Percentiles rank a stretch among this genome's conserved stretches.
phyloP scores from a whole-genome alignment of 2,797 vertebrate species.

The Myotis myotis region DNA sequence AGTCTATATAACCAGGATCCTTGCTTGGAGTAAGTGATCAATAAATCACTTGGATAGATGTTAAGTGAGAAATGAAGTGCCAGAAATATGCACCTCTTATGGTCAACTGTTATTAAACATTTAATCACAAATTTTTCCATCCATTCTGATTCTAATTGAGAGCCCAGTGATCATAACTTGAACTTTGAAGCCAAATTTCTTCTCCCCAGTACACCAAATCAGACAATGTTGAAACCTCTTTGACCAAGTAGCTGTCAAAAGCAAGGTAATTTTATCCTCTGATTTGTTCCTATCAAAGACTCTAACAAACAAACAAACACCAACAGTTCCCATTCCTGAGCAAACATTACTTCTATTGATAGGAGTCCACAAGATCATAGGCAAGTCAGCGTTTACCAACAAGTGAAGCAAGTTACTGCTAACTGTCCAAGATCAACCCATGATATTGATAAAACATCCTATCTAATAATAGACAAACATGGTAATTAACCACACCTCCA shows the following conservation, averaged over 20 bases:
- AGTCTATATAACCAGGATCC: background rate
- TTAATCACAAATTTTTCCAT: background rate
- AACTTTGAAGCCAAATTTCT: background rate
- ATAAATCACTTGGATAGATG: background rate
- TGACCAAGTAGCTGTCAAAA: background rate
- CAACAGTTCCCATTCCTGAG: background rate
- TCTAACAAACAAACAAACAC: background rate
- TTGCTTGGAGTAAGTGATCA: background rate
- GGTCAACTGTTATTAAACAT: background rate
- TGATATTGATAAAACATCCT: background rate
- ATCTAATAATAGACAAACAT: too few species aligned
- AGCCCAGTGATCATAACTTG: background rate
- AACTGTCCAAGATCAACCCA: background rate
- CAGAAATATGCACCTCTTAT: background rate
- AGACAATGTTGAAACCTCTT: background rate
- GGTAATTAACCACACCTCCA: too few species aligned
- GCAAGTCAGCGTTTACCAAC: background rate
- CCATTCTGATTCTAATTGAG: background rate
- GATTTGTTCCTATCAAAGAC: background rate
- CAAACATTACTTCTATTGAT: background rate
- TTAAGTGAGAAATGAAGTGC: background rate
- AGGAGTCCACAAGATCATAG: background rate
- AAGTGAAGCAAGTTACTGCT: background rate
- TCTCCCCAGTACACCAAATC: background rate
- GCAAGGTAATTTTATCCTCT: background rate